A percentile compares a stretch with the other conserved stretches of the same genome.
phyloP scores from a whole-genome alignment of 2,888 invertebrate species.

The Diplazon laetatorius region DNA sequence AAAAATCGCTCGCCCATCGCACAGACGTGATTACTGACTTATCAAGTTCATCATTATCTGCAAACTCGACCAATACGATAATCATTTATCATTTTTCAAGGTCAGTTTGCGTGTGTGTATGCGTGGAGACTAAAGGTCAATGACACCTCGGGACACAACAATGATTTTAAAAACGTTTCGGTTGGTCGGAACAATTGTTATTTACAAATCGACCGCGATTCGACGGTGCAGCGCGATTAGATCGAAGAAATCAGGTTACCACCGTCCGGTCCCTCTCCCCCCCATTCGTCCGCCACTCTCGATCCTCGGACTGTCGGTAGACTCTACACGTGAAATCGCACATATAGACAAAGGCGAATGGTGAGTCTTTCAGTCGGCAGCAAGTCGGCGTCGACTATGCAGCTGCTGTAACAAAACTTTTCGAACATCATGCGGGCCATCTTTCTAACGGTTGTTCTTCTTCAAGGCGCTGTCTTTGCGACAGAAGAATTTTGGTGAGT shows the following conservation, averaged over 20 bases:
- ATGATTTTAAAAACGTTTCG: too few relatives aligned
- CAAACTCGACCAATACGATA: not conserved
- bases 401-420: conserved; percentile 35
- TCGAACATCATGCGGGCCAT: conserved; percentile 69
- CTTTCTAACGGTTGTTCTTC: conserved; percentile 64
- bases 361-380: conserved; percentile 58
- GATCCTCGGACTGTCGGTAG: conserved; percentile 37
- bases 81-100: too few relatives aligned
- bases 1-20: too few relatives aligned
- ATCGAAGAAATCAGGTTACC: conserved; percentile 22
- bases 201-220: conserved; percentile 1
- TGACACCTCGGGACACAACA: too few relatives aligned
- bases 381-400: conserved; percentile 44
- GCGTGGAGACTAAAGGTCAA: too few relatives aligned
- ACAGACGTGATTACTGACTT: too few relatives aligned
- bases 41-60: not conserved
- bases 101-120: too few relatives aligned
- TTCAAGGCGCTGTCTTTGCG: conserved; percentile 53
- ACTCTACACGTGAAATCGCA: conserved; percentile 61
- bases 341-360: conserved; percentile 57
- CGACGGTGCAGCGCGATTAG: not conserved
- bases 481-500: conserved; percentile 69
- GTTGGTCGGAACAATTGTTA: too few relatives aligned
- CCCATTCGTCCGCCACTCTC: conserved; percentile 24
- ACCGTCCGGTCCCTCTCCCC: conserved; percentile 61